Conservation (phyloP, 2,888 invertebrate species). For the Xestobium rufovillosum region DNA sequence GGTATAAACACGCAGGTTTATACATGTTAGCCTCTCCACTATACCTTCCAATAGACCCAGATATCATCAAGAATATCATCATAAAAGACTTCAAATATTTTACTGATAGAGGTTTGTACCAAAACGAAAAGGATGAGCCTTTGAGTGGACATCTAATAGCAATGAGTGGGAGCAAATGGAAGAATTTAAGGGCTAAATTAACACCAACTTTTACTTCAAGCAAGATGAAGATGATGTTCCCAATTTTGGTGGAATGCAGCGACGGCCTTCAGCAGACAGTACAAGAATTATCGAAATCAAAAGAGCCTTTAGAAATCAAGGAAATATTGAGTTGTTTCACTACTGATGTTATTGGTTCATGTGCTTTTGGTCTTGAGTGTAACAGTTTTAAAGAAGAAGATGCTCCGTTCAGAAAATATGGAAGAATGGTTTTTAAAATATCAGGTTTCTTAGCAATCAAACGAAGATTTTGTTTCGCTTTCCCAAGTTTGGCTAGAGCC, state of each 20-base stretch:
- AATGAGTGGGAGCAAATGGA: too few relatives aligned
- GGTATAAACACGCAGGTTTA: too few relatives aligned
- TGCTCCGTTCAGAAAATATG: constrained; percentile 38
- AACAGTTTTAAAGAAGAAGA: constrained; percentile 47
- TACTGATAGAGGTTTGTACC: too few relatives aligned
- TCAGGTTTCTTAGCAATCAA: constrained; percentile 9
- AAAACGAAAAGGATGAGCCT: too few relatives aligned
- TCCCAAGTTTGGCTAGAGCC: constrained; percentile 16
- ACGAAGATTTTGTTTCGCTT: constrained; percentile 11
- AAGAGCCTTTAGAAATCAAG: constrained; percentile 39
- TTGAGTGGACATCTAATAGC: too few relatives aligned
- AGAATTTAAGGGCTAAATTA: too few relatives aligned
- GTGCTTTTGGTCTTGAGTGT: constrained; percentile 52
- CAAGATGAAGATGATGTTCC: constrained; percentile 43
- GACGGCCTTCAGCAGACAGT: constrained; percentile 29
- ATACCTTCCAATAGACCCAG: too few relatives aligned
- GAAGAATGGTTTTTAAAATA: constrained; percentile 16
- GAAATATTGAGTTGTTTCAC: constrained; percentile 43
- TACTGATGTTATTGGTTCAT: constrained; percentile 46
- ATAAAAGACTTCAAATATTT: too few relatives aligned
- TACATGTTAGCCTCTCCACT: too few relatives aligned
- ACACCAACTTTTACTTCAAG: too few relatives aligned
- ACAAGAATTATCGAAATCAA: constrained; percentile 20
- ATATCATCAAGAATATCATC: too few relatives aligned
- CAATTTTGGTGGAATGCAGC: constrained; percentile 31